A percentile compares a stretch with the other conserved stretches of the same genome.
These are phyloP conservation scores for Myioborus miniatus DNA, from an alignment of 2,797 vertebrate genomes.

Conservation along the genomic window DNA sequence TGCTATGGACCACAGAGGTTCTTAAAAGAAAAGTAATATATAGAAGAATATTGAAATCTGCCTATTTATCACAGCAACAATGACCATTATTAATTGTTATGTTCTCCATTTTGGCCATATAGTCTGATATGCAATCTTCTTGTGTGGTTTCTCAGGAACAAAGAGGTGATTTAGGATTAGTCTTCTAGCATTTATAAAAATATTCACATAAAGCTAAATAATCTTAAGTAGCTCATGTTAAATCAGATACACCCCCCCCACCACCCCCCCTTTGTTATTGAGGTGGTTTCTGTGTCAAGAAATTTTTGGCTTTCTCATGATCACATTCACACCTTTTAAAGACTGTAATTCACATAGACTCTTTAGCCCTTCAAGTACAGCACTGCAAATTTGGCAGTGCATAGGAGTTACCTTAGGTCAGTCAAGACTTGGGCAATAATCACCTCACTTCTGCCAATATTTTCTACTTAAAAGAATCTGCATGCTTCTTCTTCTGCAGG, in stretches of 20 bases:
- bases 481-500: neutral
- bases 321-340: neutral
- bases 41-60: neutral
- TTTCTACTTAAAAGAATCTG: neutral
- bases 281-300: neutral
- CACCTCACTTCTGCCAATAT: neutral
- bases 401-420: neutral
- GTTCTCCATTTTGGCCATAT: neutral
- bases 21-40: neutral
- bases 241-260: neutral
- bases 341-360: neutral
- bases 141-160: neutral
- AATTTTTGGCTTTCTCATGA: neutral
- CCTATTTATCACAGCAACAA: neutral
- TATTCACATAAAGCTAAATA: neutral
- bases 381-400: neutral
- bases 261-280: rapidly evolving
- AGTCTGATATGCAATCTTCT: neutral
- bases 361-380: neutral
- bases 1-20: neutral
- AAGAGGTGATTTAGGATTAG: neutral
- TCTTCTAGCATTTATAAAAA: neutral
- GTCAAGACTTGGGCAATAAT: neutral
- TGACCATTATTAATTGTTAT: neutral
- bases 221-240: neutral